Base-by-base conservation (phyloP, 2,113 vertebrate genomes). In the Archilochus colubris region DNA sequence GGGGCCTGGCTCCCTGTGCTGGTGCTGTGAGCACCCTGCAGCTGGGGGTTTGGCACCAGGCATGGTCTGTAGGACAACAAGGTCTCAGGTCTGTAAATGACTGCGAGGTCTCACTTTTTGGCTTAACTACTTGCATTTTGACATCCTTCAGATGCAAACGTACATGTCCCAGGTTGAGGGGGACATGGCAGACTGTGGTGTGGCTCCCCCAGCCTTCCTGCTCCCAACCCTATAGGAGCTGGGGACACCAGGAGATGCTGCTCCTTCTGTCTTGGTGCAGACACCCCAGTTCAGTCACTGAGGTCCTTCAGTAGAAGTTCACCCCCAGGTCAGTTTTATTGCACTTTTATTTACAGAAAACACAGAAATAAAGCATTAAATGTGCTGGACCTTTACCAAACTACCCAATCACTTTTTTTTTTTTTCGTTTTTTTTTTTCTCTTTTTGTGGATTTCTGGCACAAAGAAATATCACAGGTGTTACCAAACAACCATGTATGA, bases 301-400 rank as follows among this genome's bases (percentile, higher is more conserved):
- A 88, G 36, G 40, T 92, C 89, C 44, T 92, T 62, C 76, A 89
- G 55, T 40, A 84, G 83, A 92, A 86, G 44, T 95, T 92, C 66
- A 95, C 90, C 94, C 55, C 82, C 61, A 40, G 36, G 44, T 53
- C 88, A 92, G 74, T 82, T 89, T 94, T 92, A 98, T 94, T 97
- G 96, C 96, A 96, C 97, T 97, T 98, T 98, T 98, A 98, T 98
- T 98, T 98, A 98, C 98, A 98, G 97, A 98, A 98, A 98, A 97
- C 97, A 98, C 97, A 97, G 93, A 97, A 96, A 95, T 96, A 97
- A 97, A 97, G 97, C 97, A 97, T 97, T 95, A 91, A 95, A 76
- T 86, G 92, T 94, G 82, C 85, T 95, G 96, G 96, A 96, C 69
- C 97, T 97, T 96, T 95, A 91, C 97, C 97, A 98, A 98, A 91